Conservation (phyloP, 1,140 invertebrate genomes). For the Tribolium madens region DNA sequence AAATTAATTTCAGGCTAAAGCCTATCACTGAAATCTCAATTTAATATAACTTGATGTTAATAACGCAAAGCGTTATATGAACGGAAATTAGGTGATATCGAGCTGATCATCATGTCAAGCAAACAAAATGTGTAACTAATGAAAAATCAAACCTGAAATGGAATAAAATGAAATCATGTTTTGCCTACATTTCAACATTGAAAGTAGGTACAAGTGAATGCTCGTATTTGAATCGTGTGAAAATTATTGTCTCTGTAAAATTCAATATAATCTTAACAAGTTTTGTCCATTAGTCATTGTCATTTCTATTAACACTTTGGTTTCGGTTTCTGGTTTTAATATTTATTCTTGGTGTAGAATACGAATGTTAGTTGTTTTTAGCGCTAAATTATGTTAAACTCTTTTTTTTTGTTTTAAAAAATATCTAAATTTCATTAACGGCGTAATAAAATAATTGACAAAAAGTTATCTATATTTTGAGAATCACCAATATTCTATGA, state of each 20-base stretch:
- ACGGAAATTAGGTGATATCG: background rate
- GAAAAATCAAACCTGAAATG: background rate
- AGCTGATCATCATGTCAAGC: background rate
- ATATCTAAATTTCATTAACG: no score
- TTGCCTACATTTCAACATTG: background rate
- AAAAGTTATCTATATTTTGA: no score
- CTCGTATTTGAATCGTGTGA: slow-evolving; percentile 2
- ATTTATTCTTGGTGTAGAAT: background rate
- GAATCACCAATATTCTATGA: no score
- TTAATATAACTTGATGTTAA: background rate
- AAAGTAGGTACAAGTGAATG: background rate
- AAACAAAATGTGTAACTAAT: background rate
- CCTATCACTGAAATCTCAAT: background rate
- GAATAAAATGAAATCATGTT: background rate
- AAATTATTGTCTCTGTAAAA: slow-evolving; percentile 19
- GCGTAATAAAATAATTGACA: no score
- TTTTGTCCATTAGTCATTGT: slow-evolving; percentile 1
- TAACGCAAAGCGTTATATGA: background rate
- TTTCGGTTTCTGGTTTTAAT: background rate
- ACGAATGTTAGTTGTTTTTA: no score
- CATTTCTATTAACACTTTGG: background rate
- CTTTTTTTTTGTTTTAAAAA: no score
- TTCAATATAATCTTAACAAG: slow-evolving; percentile 11
- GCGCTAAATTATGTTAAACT: no score
- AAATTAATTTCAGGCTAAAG: background rate